Conservation (phyloP, 2,888 invertebrate species). For the Ormia ochracea region DNA sequence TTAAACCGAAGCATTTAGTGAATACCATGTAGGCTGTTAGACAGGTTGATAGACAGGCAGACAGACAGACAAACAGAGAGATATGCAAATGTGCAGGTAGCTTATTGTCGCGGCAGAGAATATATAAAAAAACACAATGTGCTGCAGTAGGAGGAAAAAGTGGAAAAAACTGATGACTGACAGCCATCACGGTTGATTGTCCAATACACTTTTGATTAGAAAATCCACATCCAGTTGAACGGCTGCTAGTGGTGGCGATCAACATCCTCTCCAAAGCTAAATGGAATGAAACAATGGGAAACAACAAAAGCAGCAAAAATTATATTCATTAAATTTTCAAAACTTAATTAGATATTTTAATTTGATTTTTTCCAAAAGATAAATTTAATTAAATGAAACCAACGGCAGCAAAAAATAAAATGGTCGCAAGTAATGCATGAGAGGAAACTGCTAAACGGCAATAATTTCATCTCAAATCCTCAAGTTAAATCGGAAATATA, state of each 20-base stretch:
- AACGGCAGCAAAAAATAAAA: neutral
- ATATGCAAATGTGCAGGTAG: too few relatives aligned
- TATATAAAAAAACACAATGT: neutral
- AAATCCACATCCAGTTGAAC: neutral
- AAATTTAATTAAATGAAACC: slow-evolving; percentile 25
- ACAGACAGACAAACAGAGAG: neutral
- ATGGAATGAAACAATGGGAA: neutral
- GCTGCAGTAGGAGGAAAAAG: neutral
- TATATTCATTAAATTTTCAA: neutral
- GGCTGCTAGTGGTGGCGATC: neutral
- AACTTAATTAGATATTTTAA: slow-evolving; percentile 36
- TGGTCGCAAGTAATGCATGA: too few relatives aligned
- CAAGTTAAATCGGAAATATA: neutral
- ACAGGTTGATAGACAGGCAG: neutral
- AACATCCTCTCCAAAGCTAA: slow-evolving; percentile 12
- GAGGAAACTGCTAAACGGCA: too few relatives aligned
- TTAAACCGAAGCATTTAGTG: slow-evolving; percentile 7
- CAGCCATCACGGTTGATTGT: neutral
- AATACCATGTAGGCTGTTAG: neutral
- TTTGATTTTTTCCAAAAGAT: slow-evolving; percentile 25
- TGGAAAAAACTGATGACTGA: neutral
- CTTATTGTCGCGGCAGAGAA: slow-evolving; percentile 12
- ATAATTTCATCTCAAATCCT: neutral
- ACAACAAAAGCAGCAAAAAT: neutral
- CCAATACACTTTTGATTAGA: neutral